These are phyloP conservation scores for Drosophila rellima DNA, from an alignment of 2,888 invertebrate genomes.

Conservation along the genomic window DNA sequence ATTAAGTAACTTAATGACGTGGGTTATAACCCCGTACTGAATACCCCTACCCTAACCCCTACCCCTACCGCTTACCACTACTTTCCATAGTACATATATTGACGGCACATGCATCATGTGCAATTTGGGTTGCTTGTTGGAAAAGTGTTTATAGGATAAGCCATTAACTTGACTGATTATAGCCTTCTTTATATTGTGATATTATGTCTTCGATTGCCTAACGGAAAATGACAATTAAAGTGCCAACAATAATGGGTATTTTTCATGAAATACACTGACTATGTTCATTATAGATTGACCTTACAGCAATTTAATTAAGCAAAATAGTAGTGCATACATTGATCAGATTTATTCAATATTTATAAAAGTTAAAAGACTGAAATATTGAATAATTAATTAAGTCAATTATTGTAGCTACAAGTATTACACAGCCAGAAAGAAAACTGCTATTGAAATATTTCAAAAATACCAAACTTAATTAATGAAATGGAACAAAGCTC, in stretches of 20 bases:
- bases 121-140: slow-evolving; percentile 25
- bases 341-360: too few relatives aligned
- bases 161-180: slow-evolving; percentile 51
- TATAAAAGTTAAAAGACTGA: too few relatives aligned
- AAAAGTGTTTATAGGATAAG: slow-evolving; percentile 34
- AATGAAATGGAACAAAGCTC: background rate
- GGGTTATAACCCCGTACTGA: slow-evolving; percentile 58
- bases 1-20: slow-evolving; percentile 81
- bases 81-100: background rate
- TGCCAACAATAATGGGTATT: background rate
- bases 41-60: slow-evolving; percentile 11
- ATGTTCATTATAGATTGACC: background rate
- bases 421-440: background rate
- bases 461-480: background rate
- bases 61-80: background rate
- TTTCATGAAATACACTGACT: background rate
- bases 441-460: background rate
- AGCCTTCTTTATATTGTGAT: slow-evolving; percentile 29
- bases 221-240: background rate
- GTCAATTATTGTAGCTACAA: background rate
- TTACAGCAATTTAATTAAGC: background rate
- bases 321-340: too few relatives aligned
- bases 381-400: background rate
- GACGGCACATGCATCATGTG: slow-evolving; percentile 28
- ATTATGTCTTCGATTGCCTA: slow-evolving; percentile 14